A percentile compares a stretch with the other conserved stretches of the same genome.
phyloP scores from a whole-genome alignment of 2,113 vertebrate genomes.

The Eidolon helvum region DNA sequence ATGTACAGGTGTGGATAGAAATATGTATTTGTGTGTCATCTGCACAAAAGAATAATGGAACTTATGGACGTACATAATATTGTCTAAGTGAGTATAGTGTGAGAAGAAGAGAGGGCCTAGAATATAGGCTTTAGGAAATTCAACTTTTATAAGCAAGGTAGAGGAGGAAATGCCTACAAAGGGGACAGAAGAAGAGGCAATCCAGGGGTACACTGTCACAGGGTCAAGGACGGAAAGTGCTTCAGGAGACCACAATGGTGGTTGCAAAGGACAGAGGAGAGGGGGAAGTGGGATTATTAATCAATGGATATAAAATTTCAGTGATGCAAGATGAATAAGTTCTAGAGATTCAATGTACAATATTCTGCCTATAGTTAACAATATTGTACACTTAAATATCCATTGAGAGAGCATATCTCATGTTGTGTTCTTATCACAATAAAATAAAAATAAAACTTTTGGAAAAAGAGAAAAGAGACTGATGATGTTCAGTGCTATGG shows the following conservation, averaged over 20 bases:
- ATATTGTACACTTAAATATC: neutral
- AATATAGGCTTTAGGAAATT: conserved; percentile 19
- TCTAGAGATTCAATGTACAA: neutral
- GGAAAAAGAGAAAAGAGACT: neutral
- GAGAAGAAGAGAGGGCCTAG: neutral
- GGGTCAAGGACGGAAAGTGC: neutral
- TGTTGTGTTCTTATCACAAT: neutral
- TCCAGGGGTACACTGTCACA: neutral
- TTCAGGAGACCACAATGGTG: neutral
- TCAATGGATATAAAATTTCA: neutral
- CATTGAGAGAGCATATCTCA: neutral
- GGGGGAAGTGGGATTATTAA: neutral
- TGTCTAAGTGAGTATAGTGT: neutral
- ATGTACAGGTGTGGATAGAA: neutral
- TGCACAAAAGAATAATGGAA: conserved; percentile 12
- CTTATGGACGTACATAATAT: neutral
- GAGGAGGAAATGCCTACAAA: neutral
- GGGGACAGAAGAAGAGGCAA: neutral
- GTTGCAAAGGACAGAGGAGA: neutral
- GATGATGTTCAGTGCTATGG: neutral
- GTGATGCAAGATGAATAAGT: neutral
- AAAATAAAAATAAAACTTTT: neutral
- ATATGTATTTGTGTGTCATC: neutral
- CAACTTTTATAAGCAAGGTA: neutral
- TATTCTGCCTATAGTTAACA: neutral